phyloP scores from a whole-genome alignment of 2,113 vertebrate species.

The Scatophagus argus region DNA sequence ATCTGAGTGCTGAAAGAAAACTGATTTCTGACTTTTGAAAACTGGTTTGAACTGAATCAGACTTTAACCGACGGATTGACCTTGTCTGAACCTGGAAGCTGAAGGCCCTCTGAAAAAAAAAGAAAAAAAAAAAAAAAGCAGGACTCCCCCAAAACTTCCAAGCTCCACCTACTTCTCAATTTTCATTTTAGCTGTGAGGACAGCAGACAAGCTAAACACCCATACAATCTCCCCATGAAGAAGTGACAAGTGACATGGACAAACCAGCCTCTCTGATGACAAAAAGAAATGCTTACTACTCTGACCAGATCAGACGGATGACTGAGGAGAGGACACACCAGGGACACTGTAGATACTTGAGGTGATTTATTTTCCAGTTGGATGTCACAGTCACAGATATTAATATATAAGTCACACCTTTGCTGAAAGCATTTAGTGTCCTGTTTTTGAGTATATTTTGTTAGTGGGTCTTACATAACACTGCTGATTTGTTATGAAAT shows the following conservation, averaged over 20 bases:
- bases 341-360: not conserved
- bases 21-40: not conserved
- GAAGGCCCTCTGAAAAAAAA: not conserved
- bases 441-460: conserved; percentile 7
- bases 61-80: not conserved
- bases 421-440: not conserved
- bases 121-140: too few species aligned
- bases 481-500: too few species aligned
- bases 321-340: not conserved
- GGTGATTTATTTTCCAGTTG: not conserved
- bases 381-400: not conserved
- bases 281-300: not conserved
- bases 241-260: not conserved
- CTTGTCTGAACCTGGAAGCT: not conserved
- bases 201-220: not conserved
- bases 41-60: not conserved
- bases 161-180: not conserved
- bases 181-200: not conserved
- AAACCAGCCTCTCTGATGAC: not conserved
- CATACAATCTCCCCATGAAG: not conserved
- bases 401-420: not conserved
- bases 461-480: too few species aligned
- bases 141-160: not conserved
- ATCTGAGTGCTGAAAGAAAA: not conserved
- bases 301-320: not conserved